phyloP scores from a whole-genome alignment of 2,888 invertebrate species.

The Epinotia bilunana region DNA sequence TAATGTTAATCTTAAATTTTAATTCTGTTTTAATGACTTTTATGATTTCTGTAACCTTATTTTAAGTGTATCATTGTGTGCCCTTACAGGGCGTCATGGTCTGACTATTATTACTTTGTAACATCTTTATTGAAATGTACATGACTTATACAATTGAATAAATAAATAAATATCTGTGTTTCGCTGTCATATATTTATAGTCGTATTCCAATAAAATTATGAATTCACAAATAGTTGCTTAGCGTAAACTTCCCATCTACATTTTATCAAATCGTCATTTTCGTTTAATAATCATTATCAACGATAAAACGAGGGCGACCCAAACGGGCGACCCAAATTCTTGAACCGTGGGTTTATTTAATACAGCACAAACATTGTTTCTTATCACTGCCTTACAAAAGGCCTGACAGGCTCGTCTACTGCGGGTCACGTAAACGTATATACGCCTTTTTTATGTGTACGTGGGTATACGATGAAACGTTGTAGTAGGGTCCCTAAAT shows the following conservation, averaged over 20 bases:
- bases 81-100: too few relatives aligned
- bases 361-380: slow-evolving; percentile 53
- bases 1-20: too few relatives aligned
- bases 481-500: neutral
- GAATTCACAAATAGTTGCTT: neutral
- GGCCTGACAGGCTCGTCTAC: slow-evolving; percentile 39
- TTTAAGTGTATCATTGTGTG: too few relatives aligned
- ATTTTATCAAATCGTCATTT: neutral
- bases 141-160: too few relatives aligned
- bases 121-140: too few relatives aligned
- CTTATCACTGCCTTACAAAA: slow-evolving; percentile 51
- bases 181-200: neutral
- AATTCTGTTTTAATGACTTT: too few relatives aligned
- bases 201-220: neutral
- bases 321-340: slow-evolving; percentile 48
- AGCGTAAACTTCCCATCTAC: neutral
- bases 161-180: too few relatives aligned
- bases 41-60: too few relatives aligned
- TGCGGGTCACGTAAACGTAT: slow-evolving; percentile 25
- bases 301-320: slow-evolving; percentile 31
- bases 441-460: slow-evolving; percentile 16
- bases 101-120: too few relatives aligned
- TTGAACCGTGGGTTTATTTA: slow-evolving; percentile 49
- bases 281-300: slow-evolving; percentile 24
- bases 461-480: neutral